Conservation (phyloP, 2,888 invertebrate species). For the Dichetophora obliterata region DNA sequence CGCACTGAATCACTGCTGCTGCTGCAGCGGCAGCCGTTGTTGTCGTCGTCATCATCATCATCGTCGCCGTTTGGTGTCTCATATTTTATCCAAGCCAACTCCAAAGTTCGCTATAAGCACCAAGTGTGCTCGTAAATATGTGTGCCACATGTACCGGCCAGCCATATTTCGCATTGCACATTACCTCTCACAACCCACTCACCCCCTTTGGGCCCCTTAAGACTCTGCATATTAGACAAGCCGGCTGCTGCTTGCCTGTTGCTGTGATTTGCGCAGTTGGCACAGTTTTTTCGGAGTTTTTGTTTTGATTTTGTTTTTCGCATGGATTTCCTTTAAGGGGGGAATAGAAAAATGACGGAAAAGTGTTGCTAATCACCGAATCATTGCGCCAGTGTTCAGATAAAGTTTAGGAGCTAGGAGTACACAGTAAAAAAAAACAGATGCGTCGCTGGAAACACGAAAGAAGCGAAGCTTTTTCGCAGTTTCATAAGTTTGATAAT, state of each 20-base stretch:
- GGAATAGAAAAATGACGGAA: constrained; percentile 64
- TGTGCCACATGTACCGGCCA: constrained; percentile 30
- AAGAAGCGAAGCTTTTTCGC: too few species aligned
- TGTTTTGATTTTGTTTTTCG: constrained; percentile 36
- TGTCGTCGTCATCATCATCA: constrained; percentile 54
- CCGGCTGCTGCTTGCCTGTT: constrained; percentile 49
- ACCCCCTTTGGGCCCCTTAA: background rate
- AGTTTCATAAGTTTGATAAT: too few species aligned
- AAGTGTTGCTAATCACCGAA: constrained; percentile 66
- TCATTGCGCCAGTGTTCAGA: constrained; percentile 58
- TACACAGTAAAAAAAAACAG: constrained; percentile 13
- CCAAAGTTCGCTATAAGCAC: constrained; percentile 1
- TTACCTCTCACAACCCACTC: background rate
- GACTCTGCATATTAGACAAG: constrained; percentile 54
- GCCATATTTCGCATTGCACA: constrained; percentile 38
- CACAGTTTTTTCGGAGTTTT: constrained; percentile 60
- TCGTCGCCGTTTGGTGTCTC: constrained; percentile 53
- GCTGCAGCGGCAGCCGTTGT: constrained; percentile 45
- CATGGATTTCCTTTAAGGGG: constrained; percentile 52
- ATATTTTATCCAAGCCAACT: constrained; percentile 58
- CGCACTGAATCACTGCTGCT: constrained; percentile 59
- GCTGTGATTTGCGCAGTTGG: constrained; percentile 46
- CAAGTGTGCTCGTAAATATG: constrained; percentile 31
- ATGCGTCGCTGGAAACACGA: too few species aligned
- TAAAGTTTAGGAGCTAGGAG: constrained; percentile 4